Evolutionary conservation across 2,888 invertebrate species (phyloP), one percentile per base, ranked within the genome.

Genomic region (Chymomyza amoena): DNA sequence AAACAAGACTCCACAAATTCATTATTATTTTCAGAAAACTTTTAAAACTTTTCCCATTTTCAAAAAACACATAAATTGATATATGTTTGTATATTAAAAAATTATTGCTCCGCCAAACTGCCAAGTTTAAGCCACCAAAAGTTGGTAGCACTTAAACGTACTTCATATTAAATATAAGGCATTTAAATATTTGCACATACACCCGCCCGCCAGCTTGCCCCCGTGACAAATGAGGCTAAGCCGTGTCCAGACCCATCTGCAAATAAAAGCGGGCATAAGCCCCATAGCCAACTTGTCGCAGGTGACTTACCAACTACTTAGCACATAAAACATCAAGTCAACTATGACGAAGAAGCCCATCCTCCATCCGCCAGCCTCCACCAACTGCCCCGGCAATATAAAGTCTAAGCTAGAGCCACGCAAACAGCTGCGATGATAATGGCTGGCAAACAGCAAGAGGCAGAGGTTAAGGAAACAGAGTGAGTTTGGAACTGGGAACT

Each of bases 251-350:
- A 57, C 67, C 39, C 39, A 45, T 45, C 39, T 45, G 54, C 54
- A 72, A 63, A 65, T 25, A 64, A 45, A 60, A 71, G 70, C 36
- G 76, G 72, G 68, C 7, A 71, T 83, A 81, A 84, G 83, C 78
- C 87, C 82, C 39, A 75, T 75, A 79, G 75, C 74, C 78, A 84
- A 87, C 80, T 79, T 90, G 90, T 89, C 89, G 85, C 90, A 89
- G 87, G 84, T 89, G 89, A 89, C 88, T 89, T 89, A 88, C 79
- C 83, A 88, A 82, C 89, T 82, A 82, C 84, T 88, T 84, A 88
- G 75, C 84, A 79, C 80, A 79, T 85, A 81, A 80, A 85, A 84
- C 81, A 85, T 86, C 78, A 79, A 79, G 69, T 75, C 85, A 73
- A 78, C 83, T 81, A 83, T 75, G 86, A 75, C 67, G 68, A 16